phyloP scores from a whole-genome alignment of 2,888 invertebrate genomes.

The Apamea sordens region DNA sequence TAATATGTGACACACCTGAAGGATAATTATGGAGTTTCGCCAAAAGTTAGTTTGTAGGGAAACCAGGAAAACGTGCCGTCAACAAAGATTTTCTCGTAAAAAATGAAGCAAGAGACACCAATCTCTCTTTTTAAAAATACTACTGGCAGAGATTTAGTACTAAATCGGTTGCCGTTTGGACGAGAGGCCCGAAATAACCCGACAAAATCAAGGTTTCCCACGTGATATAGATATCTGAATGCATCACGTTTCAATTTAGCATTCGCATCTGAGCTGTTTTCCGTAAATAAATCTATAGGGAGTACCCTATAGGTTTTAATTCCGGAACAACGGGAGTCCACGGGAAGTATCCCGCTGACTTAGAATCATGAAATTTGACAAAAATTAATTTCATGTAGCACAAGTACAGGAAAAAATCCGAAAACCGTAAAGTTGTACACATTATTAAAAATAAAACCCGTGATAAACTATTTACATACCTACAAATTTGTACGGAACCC shows the following conservation, averaged over 20 bases:
- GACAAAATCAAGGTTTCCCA: constrained; percentile 71
- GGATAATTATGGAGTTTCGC: background rate
- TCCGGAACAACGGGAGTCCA: no score
- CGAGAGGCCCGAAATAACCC: constrained; percentile 69
- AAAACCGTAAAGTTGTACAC: no score
- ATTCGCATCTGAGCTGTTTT: background rate
- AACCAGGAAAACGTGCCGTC: constrained; percentile 1
- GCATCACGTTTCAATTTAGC: constrained; percentile 41
- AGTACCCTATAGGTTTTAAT: no score
- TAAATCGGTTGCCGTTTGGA: constrained; percentile 60
- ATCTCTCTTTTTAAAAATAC: constrained; percentile 63
- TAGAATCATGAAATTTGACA: no score
- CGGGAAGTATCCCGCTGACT: no score
- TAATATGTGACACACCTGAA: background rate
- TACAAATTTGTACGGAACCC: no score
- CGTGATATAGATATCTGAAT: constrained; percentile 46
- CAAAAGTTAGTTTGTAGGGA: background rate
- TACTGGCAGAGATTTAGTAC: constrained; percentile 54
- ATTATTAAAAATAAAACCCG: no score
- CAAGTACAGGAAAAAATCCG: no score
- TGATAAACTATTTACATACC: no score
- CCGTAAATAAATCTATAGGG: no score
- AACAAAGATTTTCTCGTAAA: constrained; percentile 20
- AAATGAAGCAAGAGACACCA: constrained; percentile 30
- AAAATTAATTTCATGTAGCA: no score